These are phyloP conservation scores for Hylaeus anthracinus DNA, from an alignment of 1,140 invertebrate genomes.

Conservation along the genomic window DNA sequence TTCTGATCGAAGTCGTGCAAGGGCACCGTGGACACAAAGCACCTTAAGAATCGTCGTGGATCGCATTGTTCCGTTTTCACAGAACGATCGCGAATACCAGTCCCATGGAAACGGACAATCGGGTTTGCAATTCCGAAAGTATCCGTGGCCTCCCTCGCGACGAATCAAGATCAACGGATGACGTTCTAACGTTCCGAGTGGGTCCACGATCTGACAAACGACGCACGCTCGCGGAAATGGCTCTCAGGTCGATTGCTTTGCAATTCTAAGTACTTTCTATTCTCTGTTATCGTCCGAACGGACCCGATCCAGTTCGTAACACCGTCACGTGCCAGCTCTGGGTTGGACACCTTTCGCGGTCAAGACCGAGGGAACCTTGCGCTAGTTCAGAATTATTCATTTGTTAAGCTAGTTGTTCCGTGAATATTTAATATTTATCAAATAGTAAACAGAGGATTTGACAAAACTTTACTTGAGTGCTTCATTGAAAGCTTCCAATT, in stretches of 20 bases:
- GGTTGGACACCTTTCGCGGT: conserved; percentile 11
- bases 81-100: not conserved
- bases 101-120: conserved; percentile 1
- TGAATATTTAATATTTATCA: too few relatives aligned
- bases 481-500: too few relatives aligned
- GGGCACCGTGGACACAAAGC: not conserved
- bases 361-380: conserved; percentile 1
- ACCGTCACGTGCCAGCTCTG: too few relatives aligned
- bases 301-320: conserved; percentile 8
- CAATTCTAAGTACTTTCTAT: conserved; percentile 40
- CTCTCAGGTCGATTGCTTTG: conserved; percentile 26
- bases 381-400: too few relatives aligned
- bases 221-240: conserved; percentile 27
- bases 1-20: not conserved
- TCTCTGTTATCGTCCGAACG: conserved; percentile 11
- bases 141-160: not conserved
- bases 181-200: conserved; percentile 1
- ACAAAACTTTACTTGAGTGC: too few relatives aligned
- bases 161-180: conserved; percentile 38
- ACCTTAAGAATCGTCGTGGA: not conserved
- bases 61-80: conserved; percentile 33
- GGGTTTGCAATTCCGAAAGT: conserved; percentile 37
- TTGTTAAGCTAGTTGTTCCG: too few relatives aligned
- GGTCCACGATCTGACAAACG: conserved; percentile 17
- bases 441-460: too few relatives aligned